These are phyloP conservation scores for Atherinomorus stipes DNA, from an alignment of 2,113 vertebrate genomes.

Conservation along the genomic window DNA sequence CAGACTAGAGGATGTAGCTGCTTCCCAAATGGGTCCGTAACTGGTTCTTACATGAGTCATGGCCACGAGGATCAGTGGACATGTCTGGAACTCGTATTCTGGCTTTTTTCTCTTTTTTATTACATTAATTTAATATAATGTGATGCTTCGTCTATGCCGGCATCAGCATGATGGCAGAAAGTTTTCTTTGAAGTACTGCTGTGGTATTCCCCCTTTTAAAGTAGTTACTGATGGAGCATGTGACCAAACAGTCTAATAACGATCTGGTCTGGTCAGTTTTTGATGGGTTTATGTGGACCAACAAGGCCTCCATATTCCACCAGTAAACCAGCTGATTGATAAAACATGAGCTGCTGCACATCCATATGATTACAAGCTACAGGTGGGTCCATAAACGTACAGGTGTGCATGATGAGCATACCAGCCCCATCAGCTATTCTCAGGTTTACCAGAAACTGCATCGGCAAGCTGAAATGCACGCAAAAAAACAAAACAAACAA, in stretches of 20 bases:
- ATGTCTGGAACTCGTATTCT: no score
- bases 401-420: background rate
- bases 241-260: no score
- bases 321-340: constrained; percentile 42
- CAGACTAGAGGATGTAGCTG: constrained; percentile 20
- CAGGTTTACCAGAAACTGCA: background rate
- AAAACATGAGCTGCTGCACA: constrained; percentile 20
- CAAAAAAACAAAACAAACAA: background rate
- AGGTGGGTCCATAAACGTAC: constrained; percentile 34
- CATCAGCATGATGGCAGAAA: no score
- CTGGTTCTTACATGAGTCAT: background rate
- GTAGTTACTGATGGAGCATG: no score
- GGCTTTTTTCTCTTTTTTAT: no score
- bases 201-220: no score
- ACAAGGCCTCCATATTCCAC: constrained; percentile 1
- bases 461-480: background rate
- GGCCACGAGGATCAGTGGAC: no score
- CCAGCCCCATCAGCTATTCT: background rate
- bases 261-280: background rate
- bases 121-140: no score
- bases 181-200: no score
- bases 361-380: constrained; percentile 18
- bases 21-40: background rate
- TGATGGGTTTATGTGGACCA: background rate
- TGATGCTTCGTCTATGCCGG: no score